Conservation (phyloP, 2,113 vertebrate species). For the Macroglossus sobrinus region DNA sequence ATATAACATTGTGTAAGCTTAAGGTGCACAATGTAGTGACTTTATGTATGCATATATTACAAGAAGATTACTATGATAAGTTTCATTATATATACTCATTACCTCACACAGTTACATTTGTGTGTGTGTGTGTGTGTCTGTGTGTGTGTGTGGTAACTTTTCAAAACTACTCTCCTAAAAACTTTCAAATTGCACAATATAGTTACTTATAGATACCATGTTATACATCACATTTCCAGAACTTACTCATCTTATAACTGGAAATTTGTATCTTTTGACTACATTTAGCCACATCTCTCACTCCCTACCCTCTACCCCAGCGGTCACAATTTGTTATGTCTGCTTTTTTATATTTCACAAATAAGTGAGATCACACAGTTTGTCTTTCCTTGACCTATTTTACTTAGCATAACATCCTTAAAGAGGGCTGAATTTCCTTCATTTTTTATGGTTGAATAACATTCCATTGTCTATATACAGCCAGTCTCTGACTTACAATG, state of each 20-base stretch:
- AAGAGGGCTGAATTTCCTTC: neutral
- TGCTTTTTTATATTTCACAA: neutral
- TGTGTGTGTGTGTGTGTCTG: neutral
- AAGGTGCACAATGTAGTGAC: neutral
- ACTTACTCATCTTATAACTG: neutral
- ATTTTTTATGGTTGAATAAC: neutral
- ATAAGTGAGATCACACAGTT: neutral
- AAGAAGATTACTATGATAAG: neutral
- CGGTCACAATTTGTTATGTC: neutral
- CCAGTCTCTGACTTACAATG: neutral
- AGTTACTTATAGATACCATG: neutral
- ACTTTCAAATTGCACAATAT: neutral
- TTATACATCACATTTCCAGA: neutral
- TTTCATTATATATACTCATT: neutral
- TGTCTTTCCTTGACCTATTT: neutral
- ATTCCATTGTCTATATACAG: neutral
- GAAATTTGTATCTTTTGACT: neutral
- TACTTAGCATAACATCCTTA: neutral
- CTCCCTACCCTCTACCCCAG: rapidly evolving
- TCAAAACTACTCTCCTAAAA: neutral
- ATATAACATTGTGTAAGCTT: too few species aligned
- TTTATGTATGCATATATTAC: neutral
- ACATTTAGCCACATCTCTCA: neutral
- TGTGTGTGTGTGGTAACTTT: neutral
- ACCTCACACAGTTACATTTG: neutral